Percentiles rank a stretch among this genome's conserved stretches.
These are phyloP conservation scores for Lanius ludovicianus DNA, from an alignment of 2,113 vertebrate species.

Conservation along the genomic window DNA sequence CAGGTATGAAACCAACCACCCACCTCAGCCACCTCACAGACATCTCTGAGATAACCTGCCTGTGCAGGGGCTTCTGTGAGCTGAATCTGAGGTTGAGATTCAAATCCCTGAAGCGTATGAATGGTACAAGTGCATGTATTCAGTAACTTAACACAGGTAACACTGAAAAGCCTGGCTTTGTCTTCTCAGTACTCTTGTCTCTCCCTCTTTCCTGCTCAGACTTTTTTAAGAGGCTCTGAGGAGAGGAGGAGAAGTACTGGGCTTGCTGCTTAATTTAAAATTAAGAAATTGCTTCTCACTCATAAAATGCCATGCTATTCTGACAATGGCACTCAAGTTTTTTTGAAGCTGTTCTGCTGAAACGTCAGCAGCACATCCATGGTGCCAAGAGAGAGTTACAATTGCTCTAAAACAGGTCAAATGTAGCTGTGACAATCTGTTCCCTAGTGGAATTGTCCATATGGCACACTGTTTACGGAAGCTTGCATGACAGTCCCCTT, in stretches of 20 bases:
- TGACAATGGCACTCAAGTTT: neutral
- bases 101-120: neutral
- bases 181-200: neutral
- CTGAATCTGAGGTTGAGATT: neutral
- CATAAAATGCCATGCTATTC: neutral
- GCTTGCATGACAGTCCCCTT: neutral
- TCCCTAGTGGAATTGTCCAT: neutral
- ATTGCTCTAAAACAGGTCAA: slow-evolving; percentile 37
- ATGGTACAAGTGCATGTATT: neutral
- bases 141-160: neutral
- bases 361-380: neutral
- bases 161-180: neutral
- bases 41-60: neutral
- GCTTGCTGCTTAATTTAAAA: neutral
- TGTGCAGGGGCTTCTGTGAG: neutral
- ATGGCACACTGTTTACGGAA: neutral
- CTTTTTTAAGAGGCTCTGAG: neutral
- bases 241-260: neutral
- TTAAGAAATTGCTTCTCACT: neutral
- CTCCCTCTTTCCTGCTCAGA: neutral
- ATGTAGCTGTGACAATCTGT: slow-evolving; percentile 21
- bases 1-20: neutral
- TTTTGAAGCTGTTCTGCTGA: neutral
- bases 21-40: neutral
- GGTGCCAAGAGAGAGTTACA: neutral